phyloP scores from a whole-genome alignment of 2,888 invertebrate genomes.

The Lasius fuliginosus region DNA sequence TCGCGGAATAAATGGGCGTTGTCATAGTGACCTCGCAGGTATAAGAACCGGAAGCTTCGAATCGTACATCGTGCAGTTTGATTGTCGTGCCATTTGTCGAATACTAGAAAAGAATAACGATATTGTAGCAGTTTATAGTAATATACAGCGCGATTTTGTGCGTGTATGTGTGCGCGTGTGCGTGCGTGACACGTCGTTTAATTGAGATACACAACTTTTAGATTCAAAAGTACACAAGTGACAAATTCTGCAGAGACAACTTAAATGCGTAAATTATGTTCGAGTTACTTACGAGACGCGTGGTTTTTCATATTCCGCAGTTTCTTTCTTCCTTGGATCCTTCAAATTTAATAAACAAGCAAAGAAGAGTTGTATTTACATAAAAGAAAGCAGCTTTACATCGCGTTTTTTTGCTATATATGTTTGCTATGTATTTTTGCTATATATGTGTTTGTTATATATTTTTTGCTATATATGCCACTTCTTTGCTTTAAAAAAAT shows the following conservation, averaged over 20 bases:
- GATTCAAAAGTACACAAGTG: neutral
- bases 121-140: neutral
- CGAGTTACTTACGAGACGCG: neutral
- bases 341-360: neutral
- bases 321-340: neutral
- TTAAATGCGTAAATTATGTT: neutral
- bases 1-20: constrained; percentile 93
- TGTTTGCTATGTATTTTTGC: too few species aligned
- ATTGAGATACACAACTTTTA: neutral
- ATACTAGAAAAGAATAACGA: constrained; percentile 86
- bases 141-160: neutral
- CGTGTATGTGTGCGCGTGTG: too few species aligned
- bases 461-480: neutral
- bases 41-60: constrained; percentile 93
- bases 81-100: constrained; percentile 90
- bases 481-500: neutral
- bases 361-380: neutral
- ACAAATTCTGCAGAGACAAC: constrained; percentile 4
- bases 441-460: too few species aligned
- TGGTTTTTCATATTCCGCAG: neutral
- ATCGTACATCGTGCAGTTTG: constrained; percentile 91
- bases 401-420: neutral
- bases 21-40: constrained; percentile 94
- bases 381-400: neutral
- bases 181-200: neutral